These are phyloP conservation scores for Aporophyla lueneburgensis DNA, from an alignment of 2,888 invertebrate genomes.

Conservation along the genomic window DNA sequence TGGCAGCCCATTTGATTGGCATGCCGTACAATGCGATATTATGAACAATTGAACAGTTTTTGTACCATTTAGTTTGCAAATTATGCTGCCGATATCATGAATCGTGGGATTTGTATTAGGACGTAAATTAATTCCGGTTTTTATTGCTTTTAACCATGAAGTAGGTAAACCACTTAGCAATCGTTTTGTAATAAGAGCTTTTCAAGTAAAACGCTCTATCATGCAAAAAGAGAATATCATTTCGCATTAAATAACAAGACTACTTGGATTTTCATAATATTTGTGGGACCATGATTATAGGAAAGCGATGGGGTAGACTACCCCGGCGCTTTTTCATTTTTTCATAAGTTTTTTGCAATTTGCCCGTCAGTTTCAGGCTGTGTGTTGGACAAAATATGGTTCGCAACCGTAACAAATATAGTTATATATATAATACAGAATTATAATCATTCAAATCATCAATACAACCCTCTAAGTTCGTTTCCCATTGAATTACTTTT, in stretches of 20 bases:
- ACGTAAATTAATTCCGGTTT: slow-evolving; percentile 24
- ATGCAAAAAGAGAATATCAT: background rate
- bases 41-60: slow-evolving; percentile 45
- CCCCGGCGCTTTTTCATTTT: no score
- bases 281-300: background rate
- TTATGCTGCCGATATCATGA: slow-evolving; percentile 10
- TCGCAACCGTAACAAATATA: no score
- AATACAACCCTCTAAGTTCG: no score
- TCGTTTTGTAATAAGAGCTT: slow-evolving; percentile 13
- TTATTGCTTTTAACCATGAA: slow-evolving; percentile 30
- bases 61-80: slow-evolving; percentile 36
- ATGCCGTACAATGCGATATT: slow-evolving; percentile 34
- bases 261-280: background rate
- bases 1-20: slow-evolving; percentile 41
- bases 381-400: no score
- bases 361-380: no score
- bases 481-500: no score
- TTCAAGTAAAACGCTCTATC: slow-evolving; percentile 2
- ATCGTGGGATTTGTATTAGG: slow-evolving; percentile 33
- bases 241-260: slow-evolving; percentile 1
- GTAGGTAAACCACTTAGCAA: slow-evolving; percentile 16
- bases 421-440: no score
- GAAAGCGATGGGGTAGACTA: no score
- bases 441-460: no score
- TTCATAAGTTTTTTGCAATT: no score